Conservation (phyloP, 2,888 invertebrate genomes). For the Tricholauxania praeusta region DNA sequence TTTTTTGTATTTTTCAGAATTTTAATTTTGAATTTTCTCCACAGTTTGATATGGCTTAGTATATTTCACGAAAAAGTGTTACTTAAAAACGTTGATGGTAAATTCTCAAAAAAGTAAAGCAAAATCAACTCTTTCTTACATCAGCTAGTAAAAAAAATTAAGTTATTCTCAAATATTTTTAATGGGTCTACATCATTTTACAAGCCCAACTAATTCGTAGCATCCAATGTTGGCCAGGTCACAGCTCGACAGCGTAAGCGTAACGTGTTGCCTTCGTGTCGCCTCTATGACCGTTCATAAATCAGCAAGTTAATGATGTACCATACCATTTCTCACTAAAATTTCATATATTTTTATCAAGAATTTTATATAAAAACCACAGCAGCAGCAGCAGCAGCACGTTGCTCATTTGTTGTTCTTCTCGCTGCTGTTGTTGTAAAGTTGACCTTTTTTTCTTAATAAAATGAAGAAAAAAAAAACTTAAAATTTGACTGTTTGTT, state of each 20-base stretch:
- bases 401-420: constrained; percentile 24
- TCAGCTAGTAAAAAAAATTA: too few relatives aligned
- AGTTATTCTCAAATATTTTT: too few relatives aligned
- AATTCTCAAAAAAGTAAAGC: too few relatives aligned
- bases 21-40: too few relatives aligned
- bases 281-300: constrained; percentile 63
- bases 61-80: too few relatives aligned
- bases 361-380: constrained; percentile 46
- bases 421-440: neutral
- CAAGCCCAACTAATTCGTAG: too few relatives aligned
- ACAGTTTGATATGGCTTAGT: too few relatives aligned
- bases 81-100: too few relatives aligned
- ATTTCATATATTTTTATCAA: constrained; percentile 17
- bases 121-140: too few relatives aligned
- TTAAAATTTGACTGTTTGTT: neutral
- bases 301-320: constrained; percentile 70
- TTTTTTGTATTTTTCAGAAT: too few relatives aligned
- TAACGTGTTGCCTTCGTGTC: constrained; percentile 23
- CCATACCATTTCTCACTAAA: constrained; percentile 53
- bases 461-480: neutral
- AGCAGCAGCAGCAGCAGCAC: constrained; percentile 32
- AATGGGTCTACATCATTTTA: too few relatives aligned
- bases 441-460: constrained; percentile 23
- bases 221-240: too few relatives aligned
- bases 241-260: constrained; percentile 18